phyloP scores from a whole-genome alignment of 2,888 invertebrate species.

The Lycaena phlaeas region DNA sequence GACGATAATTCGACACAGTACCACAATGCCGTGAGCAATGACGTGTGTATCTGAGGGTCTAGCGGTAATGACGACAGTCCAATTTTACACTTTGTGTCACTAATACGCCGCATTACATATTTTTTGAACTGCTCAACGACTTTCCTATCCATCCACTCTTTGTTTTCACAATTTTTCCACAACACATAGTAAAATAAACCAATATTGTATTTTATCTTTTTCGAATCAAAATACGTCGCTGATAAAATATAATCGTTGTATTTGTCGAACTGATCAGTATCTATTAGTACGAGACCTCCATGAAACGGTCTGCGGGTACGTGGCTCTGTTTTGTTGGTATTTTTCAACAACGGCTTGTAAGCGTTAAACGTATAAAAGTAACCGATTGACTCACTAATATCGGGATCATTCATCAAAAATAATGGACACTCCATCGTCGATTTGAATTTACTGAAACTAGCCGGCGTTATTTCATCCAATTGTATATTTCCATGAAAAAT shows the following conservation, averaged over 20 bases:
- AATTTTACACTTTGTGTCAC: constrained; percentile 27
- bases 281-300: constrained; percentile 33
- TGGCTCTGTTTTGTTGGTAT: constrained; percentile 27
- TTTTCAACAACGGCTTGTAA: constrained; percentile 29
- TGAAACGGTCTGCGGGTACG: constrained; percentile 30
- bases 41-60: constrained; percentile 26
- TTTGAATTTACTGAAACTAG: constrained; percentile 32
- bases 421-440: constrained; percentile 31
- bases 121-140: constrained; percentile 31
- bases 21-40: constrained; percentile 31
- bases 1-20: constrained; percentile 34
- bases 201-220: constrained; percentile 31
- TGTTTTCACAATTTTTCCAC: constrained; percentile 36
- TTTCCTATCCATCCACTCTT: constrained; percentile 38
- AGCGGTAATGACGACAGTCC: constrained; percentile 32
- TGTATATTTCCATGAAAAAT: constrained; percentile 24
- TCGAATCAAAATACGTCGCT: constrained; percentile 33
- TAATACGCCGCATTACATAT: constrained; percentile 30
- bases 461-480: constrained; percentile 12
- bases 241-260: constrained; percentile 39
- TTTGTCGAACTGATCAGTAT: constrained; percentile 30
- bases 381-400: constrained; percentile 31
- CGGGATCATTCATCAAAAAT: constrained; percentile 28
- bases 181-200: constrained; percentile 34
- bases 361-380: constrained; percentile 36